Evolutionary conservation across 92 coral and sea anemone genomes (phyloP).

Genomic region (Umimayanthus kanabou): DNA sequence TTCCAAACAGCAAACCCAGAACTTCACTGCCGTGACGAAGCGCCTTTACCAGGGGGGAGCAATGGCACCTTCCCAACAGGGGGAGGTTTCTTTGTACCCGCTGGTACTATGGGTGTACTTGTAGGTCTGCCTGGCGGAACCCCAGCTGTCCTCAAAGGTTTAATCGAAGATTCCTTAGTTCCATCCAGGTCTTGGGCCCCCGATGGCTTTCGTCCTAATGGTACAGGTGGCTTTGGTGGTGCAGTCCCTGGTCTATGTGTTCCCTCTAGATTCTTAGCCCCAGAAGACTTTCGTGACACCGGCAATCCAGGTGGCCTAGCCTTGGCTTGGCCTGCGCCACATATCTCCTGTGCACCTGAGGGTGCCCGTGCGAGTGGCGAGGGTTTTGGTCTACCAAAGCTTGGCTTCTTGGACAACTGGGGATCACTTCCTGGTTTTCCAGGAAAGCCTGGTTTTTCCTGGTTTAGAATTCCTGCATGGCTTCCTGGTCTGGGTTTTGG

Average conservation of each 20-base stretch:
- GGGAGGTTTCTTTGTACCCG: constrained; percentile 19
- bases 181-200: constrained; percentile 43
- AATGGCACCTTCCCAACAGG: constrained; percentile 27
- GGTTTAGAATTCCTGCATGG: constrained; percentile 54
- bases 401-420: constrained; percentile 44
- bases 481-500: constrained; percentile 52
- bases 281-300: constrained; percentile 31
- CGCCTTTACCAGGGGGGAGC: constrained; percentile 23
- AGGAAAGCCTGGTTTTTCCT: constrained; percentile 25
- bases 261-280: not conserved
- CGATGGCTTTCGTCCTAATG: constrained; percentile 39
- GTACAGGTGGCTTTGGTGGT: constrained; percentile 46
- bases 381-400: constrained; percentile 28
- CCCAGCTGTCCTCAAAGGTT: constrained; percentile 23
- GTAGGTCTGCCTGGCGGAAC: constrained; percentile 15
- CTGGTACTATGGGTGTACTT: constrained; percentile 3
- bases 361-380: constrained; percentile 19
- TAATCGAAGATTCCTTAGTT: not conserved
- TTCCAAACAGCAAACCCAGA: too few species aligned
- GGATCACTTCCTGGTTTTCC: constrained; percentile 29
- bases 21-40: not conserved
- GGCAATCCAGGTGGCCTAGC: constrained; percentile 25
- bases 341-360: constrained; percentile 27
- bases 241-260: constrained; percentile 14
- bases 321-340: not conserved